A percentile compares a stretch with the other conserved stretches of the same genome.
These are phyloP conservation scores for Platichthys stellatus DNA, from an alignment of 2,113 vertebrate species.

Conservation along the genomic window DNA sequence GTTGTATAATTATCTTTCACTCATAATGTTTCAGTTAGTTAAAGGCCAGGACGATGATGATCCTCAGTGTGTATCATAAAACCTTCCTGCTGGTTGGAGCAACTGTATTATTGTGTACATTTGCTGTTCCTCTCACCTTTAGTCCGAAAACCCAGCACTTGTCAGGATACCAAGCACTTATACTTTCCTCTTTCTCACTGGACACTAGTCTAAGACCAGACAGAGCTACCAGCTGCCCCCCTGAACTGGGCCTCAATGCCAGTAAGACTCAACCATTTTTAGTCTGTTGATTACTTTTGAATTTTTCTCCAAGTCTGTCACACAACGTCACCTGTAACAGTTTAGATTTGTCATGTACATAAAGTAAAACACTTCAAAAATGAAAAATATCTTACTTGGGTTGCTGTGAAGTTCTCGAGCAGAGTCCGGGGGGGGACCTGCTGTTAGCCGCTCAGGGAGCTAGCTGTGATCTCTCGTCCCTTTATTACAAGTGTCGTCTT, in stretches of 20 bases:
- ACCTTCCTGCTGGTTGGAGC: conserved; percentile 69
- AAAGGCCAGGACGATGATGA: conserved; percentile 31
- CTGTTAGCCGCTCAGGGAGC: conserved; percentile 79
- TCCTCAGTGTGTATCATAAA: conserved; percentile 63
- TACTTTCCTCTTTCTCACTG: conserved; percentile 62
- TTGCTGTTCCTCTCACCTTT: conserved; percentile 68
- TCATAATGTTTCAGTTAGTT: conserved; percentile 55
- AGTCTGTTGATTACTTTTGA: conserved; percentile 26
- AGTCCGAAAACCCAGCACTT: conserved; percentile 62
- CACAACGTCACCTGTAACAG: conserved; percentile 45
- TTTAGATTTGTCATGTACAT: conserved; percentile 58
- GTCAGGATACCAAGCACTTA: conserved; percentile 73
- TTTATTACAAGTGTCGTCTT: conserved; percentile 71
- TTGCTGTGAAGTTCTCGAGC: conserved; percentile 64
- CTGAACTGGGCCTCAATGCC: conserved; percentile 70
- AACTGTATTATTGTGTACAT: conserved; percentile 80
- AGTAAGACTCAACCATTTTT: conserved; percentile 57
- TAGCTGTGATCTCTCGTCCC: conserved; percentile 78
- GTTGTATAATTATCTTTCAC: conserved; percentile 47
- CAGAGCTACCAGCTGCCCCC: conserved; percentile 76
- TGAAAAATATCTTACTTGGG: conserved; percentile 62
- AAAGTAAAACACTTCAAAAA: conserved; percentile 38
- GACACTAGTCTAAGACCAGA: conserved; percentile 68
- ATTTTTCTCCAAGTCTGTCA: conserved; percentile 37
- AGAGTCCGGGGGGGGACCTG: conserved; percentile 57